Percentiles rank a stretch among this genome's conserved stretches.
These are phyloP conservation scores for Spermophilus dauricus DNA, from an alignment of 2,113 vertebrate species.

Conservation along the genomic window DNA sequence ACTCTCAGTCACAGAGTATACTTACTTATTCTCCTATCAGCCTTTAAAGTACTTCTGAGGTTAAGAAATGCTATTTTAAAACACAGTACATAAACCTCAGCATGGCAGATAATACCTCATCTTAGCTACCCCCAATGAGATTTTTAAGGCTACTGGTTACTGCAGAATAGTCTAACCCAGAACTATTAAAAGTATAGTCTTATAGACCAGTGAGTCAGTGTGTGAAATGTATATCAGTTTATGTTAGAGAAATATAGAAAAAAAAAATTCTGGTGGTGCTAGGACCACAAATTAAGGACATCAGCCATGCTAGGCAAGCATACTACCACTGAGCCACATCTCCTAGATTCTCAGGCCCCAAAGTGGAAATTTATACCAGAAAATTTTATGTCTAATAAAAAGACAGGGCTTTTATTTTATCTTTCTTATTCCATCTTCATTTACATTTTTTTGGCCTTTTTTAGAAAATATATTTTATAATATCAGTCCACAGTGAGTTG, in stretches of 20 bases:
- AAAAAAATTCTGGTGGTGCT: not conserved
- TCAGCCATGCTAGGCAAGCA: not conserved
- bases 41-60: conserved; percentile 44
- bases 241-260: conserved; percentile 39
- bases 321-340: not conserved
- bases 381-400: conserved; percentile 39
- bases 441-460: not conserved
- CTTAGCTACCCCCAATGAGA: not conserved
- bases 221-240: not conserved
- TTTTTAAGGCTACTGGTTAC: not conserved
- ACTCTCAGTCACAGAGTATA: not conserved
- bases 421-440: not conserved
- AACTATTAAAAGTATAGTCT: not conserved
- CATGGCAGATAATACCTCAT: not conserved
- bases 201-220: not conserved
- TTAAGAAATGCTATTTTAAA: conserved; percentile 40
- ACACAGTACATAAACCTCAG: not conserved
- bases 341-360: no score
- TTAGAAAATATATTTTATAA: not conserved
- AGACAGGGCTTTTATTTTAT: not conserved
- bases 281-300: not conserved
- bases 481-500: not conserved
- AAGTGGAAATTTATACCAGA: not conserved
- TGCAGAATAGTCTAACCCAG: not conserved
- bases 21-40: not conserved